A percentile compares a stretch with the other conserved stretches of the same genome.
phyloP scores from a whole-genome alignment of 2,797 vertebrate genomes.

The Propithecus perrieri region DNA sequence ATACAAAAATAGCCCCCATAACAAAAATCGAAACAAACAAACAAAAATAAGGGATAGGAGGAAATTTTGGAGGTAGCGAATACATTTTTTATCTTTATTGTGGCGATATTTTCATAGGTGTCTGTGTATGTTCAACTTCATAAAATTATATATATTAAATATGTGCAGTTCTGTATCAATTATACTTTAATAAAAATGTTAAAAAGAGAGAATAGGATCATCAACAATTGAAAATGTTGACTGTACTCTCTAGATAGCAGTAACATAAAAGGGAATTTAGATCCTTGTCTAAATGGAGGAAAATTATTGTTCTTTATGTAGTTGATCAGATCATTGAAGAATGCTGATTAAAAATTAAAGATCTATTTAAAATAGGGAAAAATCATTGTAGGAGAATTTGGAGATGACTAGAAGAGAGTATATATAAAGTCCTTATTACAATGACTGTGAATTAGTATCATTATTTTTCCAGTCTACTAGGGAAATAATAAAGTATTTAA shows the following conservation, averaged over 20 bases:
- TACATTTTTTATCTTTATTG: not conserved
- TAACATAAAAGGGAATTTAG: not conserved
- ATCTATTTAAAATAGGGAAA: not conserved
- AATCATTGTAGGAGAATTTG: not conserved
- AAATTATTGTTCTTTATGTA: not conserved
- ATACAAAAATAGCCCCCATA: not conserved
- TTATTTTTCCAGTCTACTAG: not conserved
- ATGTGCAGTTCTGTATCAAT: not conserved
- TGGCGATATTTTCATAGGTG: too few species aligned
- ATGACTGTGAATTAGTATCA: not conserved
- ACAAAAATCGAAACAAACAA: not conserved
- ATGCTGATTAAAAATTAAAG: not conserved
- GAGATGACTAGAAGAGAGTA: not conserved
- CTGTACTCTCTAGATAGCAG: not conserved
- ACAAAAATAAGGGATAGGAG: not conserved
- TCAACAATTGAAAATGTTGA: not conserved
- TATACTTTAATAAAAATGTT: not conserved
- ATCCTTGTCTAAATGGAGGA: not conserved
- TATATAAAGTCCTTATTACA: not conserved
- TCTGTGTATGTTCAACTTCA: not conserved
- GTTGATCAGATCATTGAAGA: not conserved
- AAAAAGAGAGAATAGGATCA: not conserved
- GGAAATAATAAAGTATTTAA: not conserved
- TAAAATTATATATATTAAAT: not conserved
- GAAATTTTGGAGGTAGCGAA: not conserved